Percentiles rank a stretch among this genome's conserved stretches.
These are phyloP conservation scores for Numenius arquata DNA, from an alignment of 2,113 vertebrate genomes.

Conservation along the genomic window DNA sequence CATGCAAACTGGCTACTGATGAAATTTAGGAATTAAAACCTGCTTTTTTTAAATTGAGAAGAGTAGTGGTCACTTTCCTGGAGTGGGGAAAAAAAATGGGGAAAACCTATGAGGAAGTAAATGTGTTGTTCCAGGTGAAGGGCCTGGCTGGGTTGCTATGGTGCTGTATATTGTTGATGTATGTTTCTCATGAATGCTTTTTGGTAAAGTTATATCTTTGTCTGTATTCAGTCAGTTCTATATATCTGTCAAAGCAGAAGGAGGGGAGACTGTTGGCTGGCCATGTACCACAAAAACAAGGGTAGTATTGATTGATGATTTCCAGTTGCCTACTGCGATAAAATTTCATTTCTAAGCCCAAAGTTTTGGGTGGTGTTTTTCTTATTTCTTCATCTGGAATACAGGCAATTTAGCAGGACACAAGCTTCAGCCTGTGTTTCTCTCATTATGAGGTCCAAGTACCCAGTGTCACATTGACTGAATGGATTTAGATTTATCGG, in stretches of 20 bases:
- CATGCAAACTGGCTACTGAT: not conserved
- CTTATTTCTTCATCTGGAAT: not conserved
- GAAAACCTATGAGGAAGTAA: not conserved
- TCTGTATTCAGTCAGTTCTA: not conserved
- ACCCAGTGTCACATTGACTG: not conserved
- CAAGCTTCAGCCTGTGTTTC: not conserved
- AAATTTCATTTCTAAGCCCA: not conserved
- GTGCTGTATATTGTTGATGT: not conserved
- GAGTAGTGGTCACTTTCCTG: not conserved
- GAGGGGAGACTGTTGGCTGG: not conserved
- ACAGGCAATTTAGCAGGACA: not conserved
- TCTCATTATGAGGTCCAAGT: not conserved
- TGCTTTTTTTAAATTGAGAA: not conserved
- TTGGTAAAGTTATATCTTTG: not conserved
- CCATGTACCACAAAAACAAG: not conserved
- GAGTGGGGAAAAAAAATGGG: not conserved
- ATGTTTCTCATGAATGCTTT: not conserved
- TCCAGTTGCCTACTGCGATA: not conserved
- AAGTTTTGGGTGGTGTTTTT: fast-evolving
- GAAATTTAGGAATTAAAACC: not conserved
- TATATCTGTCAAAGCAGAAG: not conserved
- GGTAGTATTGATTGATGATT: not conserved
- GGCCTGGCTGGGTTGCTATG: not conserved
- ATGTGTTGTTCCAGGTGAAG: not conserved
- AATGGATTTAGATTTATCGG: not conserved